A percentile compares a stretch with the other conserved stretches of the same genome.
phyloP scores from a whole-genome alignment of 1,140 invertebrate genomes.

The Acyrthosiphon pisum region DNA sequence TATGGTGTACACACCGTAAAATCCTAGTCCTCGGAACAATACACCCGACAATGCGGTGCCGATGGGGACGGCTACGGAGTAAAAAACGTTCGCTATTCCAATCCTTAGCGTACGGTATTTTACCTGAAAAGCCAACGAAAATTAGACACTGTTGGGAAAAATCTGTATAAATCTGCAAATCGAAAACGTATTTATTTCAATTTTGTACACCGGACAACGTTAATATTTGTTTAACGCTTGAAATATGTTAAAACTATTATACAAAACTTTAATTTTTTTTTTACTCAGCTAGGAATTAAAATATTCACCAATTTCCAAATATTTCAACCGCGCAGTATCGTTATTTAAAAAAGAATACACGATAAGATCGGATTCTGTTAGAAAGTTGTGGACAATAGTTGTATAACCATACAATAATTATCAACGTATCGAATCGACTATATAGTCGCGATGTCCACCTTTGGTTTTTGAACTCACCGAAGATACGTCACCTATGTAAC shows the following conservation, averaged over 20 bases:
- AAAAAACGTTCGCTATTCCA: slow-evolving; percentile 82
- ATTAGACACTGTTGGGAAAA: background rate
- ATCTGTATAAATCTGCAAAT: background rate
- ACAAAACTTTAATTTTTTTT: too few relatives aligned
- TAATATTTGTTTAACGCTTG: background rate
- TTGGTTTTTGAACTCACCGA: slow-evolving; percentile 63
- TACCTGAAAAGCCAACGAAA: slow-evolving; percentile 62
- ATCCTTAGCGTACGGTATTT: slow-evolving; percentile 83
- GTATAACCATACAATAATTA: background rate
- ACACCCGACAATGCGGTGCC: slow-evolving; percentile 59
- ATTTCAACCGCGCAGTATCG: background rate
- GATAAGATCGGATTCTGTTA: background rate
- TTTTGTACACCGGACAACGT: background rate
- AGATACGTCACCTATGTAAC: slow-evolving; percentile 86
- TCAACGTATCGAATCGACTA: background rate
- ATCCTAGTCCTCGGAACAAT: slow-evolving; percentile 73
- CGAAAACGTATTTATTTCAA: background rate
- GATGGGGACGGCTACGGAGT: slow-evolving; percentile 79
- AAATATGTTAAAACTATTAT: background rate
- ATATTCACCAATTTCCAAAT: background rate
- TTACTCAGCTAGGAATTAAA: background rate
- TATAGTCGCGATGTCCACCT: background rate
- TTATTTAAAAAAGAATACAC: background rate
- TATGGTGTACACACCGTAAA: slow-evolving; percentile 79
- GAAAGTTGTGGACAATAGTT: background rate